Evolutionary conservation across 1,140 invertebrate genomes (phyloP), one percentile per base, ranked within the genome.

Genomic region (Wasmannia auropunctata): DNA sequence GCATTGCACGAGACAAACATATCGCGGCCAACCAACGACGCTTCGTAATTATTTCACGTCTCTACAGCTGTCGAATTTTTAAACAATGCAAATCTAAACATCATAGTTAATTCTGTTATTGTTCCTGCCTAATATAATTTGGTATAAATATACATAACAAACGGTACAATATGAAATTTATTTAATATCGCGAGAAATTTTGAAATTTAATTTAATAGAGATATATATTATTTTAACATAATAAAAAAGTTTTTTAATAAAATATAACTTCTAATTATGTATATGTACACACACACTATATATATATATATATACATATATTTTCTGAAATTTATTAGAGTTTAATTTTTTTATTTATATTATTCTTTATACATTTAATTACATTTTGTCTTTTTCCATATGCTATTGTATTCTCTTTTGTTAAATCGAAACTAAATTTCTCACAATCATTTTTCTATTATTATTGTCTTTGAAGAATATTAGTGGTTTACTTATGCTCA

Each of bases 1-100:
- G 34, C 76, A 25, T 79, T 62, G n/a, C n/a, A 37, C 40, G 46
- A 67, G 46, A 67, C 58, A 79, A 54, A 49, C 60, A 28, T 67
- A 72, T 58, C 65, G 10, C n/a, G 70, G 14, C 40, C 46, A 72
- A 86, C 22, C 62, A 69, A 83, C 67, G 86, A 87, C 25, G 19
- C 37, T 7, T 22, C 14, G 8, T 69, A 51, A 87, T 87, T 83
- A 83, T 62, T 34, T 4, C 22, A 62, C 49, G 60, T 83, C 43
- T 34, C 19, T 3, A 56, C 16, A 25, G 11, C 34, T 25, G 19
- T 56, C 19, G 5, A 58, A 72, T 63, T 77, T 81, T 87, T 69
- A n/a, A 28, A 40, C 54, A 28, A 75, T 60, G 8, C 54, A 60
- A 58, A 8, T 75, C 16, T 56, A 37, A 74, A 54, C 5, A 74